Conservation (phyloP, 2,113 vertebrate genomes). For the Globicephala melas region DNA sequence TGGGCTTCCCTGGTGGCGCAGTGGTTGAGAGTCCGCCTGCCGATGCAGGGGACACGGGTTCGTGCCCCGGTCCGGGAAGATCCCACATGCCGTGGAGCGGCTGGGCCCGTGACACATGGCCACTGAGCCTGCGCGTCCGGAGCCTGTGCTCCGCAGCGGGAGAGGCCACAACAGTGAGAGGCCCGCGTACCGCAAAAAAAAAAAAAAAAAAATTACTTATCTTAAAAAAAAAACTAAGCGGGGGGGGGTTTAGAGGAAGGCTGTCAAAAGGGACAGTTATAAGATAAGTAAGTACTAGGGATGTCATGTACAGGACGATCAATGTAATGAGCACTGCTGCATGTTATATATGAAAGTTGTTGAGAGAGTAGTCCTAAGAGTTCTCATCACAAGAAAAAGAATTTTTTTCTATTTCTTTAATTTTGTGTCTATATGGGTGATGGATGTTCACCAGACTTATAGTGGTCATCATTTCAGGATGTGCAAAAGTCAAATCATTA, state of each 20-base stretch:
- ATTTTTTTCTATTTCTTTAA: not conserved
- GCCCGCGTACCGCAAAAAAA: too few relatives aligned
- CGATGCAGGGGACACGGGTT: too few relatives aligned
- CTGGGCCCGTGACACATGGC: too few relatives aligned
- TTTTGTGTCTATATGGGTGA: not conserved
- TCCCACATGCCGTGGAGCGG: fast-evolving
- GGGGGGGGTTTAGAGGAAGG: not conserved
- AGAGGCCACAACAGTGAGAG: too few relatives aligned
- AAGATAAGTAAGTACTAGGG: not conserved
- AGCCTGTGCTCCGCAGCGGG: too few relatives aligned
- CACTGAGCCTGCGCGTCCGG: too few relatives aligned
- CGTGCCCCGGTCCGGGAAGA: too few relatives aligned
- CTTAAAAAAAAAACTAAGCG: not conserved
- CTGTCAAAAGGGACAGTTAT: not conserved
- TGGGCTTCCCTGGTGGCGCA: not conserved
- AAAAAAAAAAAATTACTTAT: not conserved
- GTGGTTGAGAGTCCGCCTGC: too few relatives aligned
- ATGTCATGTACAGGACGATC: fast-evolving
- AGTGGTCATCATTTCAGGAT: not conserved
- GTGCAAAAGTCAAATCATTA: not conserved
- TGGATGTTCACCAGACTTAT: not conserved
- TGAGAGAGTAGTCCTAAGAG: not conserved
- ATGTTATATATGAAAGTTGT: too few relatives aligned
- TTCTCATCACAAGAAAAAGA: not conserved
- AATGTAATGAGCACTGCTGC: not conserved